Evolutionary conservation across 2,797 vertebrate species (phyloP).

Genomic region (Sebastes minor): DNA sequence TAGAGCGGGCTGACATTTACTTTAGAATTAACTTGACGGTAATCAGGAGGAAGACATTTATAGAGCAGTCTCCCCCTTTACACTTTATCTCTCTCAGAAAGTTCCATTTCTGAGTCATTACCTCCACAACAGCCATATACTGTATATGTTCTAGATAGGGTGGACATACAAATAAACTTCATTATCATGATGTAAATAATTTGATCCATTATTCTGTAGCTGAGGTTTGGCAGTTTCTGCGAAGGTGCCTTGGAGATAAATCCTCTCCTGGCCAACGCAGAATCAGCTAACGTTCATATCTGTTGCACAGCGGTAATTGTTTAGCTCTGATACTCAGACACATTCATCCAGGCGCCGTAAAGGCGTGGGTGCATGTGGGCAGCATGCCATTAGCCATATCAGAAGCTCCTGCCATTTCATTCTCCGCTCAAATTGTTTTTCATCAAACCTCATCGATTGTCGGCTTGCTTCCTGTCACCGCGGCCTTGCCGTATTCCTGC

Average conservation of each 20-base stretch:
- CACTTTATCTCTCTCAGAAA: slow-evolving; percentile 14
- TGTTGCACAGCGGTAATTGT: slow-evolving; percentile 1
- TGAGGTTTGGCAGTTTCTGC: slow-evolving; percentile 15
- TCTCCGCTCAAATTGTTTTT: slow-evolving; percentile 49
- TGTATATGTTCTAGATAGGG: not conserved
- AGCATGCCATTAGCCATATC: slow-evolving; percentile 37
- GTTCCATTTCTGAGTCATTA: not conserved
- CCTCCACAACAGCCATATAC: not conserved
- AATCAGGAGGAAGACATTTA: slow-evolving; percentile 19
- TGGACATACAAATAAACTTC: not conserved
- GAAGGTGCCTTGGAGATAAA: slow-evolving; percentile 2
- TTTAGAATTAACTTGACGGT: slow-evolving; percentile 69
- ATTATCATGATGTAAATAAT: not conserved
- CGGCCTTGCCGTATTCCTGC: not conserved
- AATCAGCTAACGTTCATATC: not conserved
- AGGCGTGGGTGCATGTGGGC: slow-evolving; percentile 19
- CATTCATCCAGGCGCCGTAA: not conserved
- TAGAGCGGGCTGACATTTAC: slow-evolving; percentile 72
- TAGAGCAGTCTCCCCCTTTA: not conserved
- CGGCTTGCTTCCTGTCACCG: slow-evolving; percentile 20
- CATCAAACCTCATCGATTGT: slow-evolving; percentile 52
- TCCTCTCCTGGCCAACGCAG: not conserved
- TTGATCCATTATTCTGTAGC: not conserved
- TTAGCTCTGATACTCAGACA: not conserved
- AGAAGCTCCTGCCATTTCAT: slow-evolving; percentile 36